Evolutionary conservation across 2,888 invertebrate species (phyloP), one percentile per base, ranked within the genome.

Genomic region (Spodoptera picta): DNA sequence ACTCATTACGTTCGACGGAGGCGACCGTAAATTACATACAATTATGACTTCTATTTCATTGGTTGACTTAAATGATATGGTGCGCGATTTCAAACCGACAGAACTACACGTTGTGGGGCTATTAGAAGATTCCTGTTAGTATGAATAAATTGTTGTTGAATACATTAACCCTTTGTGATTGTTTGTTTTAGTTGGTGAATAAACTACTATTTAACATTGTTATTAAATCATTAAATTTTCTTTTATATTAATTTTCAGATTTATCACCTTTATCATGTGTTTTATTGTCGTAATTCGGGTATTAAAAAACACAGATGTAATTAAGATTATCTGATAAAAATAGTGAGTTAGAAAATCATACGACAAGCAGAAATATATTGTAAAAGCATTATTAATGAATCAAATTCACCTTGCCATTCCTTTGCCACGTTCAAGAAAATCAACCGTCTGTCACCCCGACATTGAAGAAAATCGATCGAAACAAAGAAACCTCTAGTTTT

Each of bases 21-120:
- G 54, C 59, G 65, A 45, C 1, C 55, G 56, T 66, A 65, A 75
- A 77, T 73, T 57, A 75, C 54, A 60, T 59, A 66, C 62, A 63
- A 73, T 77, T 67, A 61, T 61, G 45, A 64, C 57, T 69, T 60
- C 68, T 65, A 69, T 66, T 69, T 61, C 58, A 75, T 58, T 70
- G 65, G 50, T 50, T 51, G 51, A 45, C 49, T 72, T 59, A 62
- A 70, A 60, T 63, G 49, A 31, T 69, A 69, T 31, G 44, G 47
- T 54, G 60, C 19, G 68, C 63, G 53, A 67, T 60, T 69, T 64
- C 61, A 46, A 61, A 51, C 48, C 42, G 66, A 69, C 60, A 71
- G 55, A 58, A 24, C 52, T n/a, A 44, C 60, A 56, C 60, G 23
- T 46, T 36, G 10, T 27, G 23, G 23, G 31, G 51, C 52, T 67